Percentiles rank a stretch among this genome's conserved stretches.
These are phyloP conservation scores for Sinocyclocheilus maitianheensis DNA, from an alignment of 2,113 vertebrate genomes.

Conservation along the genomic window DNA sequence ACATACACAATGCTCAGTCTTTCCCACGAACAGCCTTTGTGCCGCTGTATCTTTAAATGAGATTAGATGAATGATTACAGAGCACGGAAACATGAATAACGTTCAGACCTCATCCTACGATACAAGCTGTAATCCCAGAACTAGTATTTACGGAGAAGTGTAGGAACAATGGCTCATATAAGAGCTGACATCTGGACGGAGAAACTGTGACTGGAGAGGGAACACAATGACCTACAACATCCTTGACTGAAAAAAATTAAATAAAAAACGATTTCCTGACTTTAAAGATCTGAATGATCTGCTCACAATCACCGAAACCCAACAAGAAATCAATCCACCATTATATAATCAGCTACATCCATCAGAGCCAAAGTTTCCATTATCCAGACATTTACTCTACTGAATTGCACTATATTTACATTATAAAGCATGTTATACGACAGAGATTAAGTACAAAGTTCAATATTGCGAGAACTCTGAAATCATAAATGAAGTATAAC, in stretches of 20 bases:
- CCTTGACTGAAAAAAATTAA: not conserved
- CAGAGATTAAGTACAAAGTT: too few species aligned
- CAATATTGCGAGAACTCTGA: too few species aligned
- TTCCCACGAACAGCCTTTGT: conserved; percentile 32
- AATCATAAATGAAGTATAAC: too few species aligned
- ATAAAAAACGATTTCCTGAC: too few species aligned
- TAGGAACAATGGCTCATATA: not conserved
- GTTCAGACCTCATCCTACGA: conserved; percentile 24
- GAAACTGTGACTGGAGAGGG: not conserved
- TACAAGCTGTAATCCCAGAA: conserved; percentile 2
- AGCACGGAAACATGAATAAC: conserved; percentile 44
- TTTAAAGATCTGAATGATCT: conserved; percentile 4
- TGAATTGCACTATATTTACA: not conserved
- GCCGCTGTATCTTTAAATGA: conserved; percentile 44
- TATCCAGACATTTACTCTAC: not conserved
- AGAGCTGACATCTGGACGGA: not conserved
- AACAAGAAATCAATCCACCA: not conserved
- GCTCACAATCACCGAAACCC: not conserved
- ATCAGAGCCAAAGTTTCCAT: not conserved
- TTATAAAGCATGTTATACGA: too few species aligned
- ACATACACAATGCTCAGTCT: not conserved
- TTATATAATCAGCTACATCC: not conserved
- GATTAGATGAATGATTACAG: conserved; percentile 56
- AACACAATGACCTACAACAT: not conserved
- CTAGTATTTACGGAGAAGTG: not conserved